Conservation (phyloP, 2,888 invertebrate species). For the Meganola albula region DNA sequence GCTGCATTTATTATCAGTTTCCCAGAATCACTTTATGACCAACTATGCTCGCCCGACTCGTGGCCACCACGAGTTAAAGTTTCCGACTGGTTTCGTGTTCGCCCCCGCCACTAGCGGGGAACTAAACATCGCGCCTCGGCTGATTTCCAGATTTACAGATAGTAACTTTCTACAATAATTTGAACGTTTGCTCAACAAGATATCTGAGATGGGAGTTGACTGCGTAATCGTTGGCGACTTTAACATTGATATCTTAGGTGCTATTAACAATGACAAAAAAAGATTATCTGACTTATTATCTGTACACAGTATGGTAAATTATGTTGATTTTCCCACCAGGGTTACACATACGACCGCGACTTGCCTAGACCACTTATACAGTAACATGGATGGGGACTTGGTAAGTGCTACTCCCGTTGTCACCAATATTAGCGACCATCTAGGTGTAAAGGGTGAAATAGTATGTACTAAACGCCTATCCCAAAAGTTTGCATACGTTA, state of each 20-base stretch:
- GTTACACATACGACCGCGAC: background rate
- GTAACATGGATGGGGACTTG: too few relatives aligned
- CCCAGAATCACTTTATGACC: slow-evolving; percentile 4
- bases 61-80: slow-evolving; percentile 7
- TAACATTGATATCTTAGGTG: background rate
- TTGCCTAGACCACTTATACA: too few relatives aligned
- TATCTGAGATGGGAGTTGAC: background rate
- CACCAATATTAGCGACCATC: too few relatives aligned
- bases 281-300: background rate
- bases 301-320: background rate
- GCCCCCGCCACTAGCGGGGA: slow-evolving; percentile 4
- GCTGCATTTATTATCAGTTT: slow-evolving; percentile 5
- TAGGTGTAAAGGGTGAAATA: too few relatives aligned
- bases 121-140: background rate
- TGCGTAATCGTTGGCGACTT: slow-evolving; percentile 1
- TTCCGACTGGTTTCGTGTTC: slow-evolving; percentile 6
- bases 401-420: too few relatives aligned
- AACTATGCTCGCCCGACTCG: background rate
- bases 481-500: too few relatives aligned
- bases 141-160: background rate
- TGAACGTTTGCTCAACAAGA: slow-evolving; percentile 3
- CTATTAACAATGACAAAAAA: too few relatives aligned
- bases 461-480: too few relatives aligned
- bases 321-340: slow-evolving; percentile 1
- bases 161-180: background rate